Base-by-base conservation (phyloP, 2,797 vertebrate genomes). In the Pachyuromys duprasi region DNA sequence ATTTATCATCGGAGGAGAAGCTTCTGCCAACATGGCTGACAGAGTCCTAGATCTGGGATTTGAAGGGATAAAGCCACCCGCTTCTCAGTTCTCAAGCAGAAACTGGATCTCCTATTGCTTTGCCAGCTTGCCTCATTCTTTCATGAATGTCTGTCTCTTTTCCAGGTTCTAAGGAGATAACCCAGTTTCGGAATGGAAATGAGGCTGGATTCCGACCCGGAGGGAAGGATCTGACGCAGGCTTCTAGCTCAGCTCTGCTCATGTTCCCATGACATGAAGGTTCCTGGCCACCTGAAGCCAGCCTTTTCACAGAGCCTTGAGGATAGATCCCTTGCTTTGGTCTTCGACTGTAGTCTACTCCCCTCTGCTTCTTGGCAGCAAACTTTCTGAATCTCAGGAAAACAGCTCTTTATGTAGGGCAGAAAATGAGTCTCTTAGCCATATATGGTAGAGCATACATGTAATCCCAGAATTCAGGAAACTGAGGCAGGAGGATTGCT, bases 331-430 rank as follows among this genome's bases (percentile, higher is more conserved):
- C 36, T 69, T 7, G 0, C 55, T 14, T 90, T 63, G 45, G 14
- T 65, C 60, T 88, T 76, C 67, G 75, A 76, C 86, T n/a, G 81
- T 4, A 0, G 7, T 45, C 49, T 79, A 2, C 74, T 96, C 53
- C 55, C 86, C 62, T 94, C 53, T 74, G 33, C 1, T 36, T 39
- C 42, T 60, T 5, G 49, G 49, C 63, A 88, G 31, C 28, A 62
- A 83, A 87, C 18, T 81, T 80, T 87, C 70, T 90, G 82, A 69
- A 69, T 76, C 39, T 95, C 67, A 81, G 72, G 74, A 87, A 69
- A 87, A 78, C 8, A 79, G 91, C 0, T 89, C 81, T 74, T 36
- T 89, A 24, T 4, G 0, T 7, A 65, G 36, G 55, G 31, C 92
- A 84, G 69, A 76, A 86, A 55, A 33, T 75, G 13, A 15, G 17